Evolutionary conservation across 2,888 invertebrate species (phyloP).

Genomic region (Pocota personata): DNA sequence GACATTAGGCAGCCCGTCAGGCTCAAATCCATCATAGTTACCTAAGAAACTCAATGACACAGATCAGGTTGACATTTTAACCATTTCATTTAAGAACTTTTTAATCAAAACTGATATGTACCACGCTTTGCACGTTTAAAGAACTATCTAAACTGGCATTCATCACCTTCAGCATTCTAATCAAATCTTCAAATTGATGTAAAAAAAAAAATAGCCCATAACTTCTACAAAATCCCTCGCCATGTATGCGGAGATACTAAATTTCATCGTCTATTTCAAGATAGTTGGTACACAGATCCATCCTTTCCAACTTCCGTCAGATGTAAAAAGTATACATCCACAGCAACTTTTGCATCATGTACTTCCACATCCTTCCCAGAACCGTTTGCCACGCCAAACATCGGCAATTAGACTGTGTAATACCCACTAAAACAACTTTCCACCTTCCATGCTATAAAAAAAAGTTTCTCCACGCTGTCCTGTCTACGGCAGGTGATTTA

Average conservation of each 20-base stretch:
- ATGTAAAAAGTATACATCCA: not conserved
- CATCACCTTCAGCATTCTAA: no score
- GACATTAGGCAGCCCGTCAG: no score
- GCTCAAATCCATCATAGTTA: no score
- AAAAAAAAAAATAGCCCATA: no score
- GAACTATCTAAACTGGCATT: no score
- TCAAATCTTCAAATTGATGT: no score
- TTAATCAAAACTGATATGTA: no score
- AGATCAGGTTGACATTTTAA: no score
- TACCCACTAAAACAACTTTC: not conserved
- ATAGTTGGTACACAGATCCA: not conserved
- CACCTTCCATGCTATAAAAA: not conserved
- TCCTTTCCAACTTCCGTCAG: not conserved
- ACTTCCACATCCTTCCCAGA: not conserved
- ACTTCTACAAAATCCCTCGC: no score
- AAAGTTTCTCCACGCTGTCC: conserved; percentile 3
- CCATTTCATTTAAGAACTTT: no score
- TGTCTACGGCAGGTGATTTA: conserved; percentile 53
- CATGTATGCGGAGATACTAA: not conserved
- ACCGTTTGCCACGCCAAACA: not conserved
- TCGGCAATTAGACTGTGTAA: conserved; percentile 25
- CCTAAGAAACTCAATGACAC: no score
- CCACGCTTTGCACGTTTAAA: no score
- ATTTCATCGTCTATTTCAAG: not conserved
- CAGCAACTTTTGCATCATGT: not conserved